Percentiles rank a stretch among this genome's conserved stretches.
phyloP scores from a whole-genome alignment of 1,140 invertebrate genomes.

The Rhagoletis pomonella region DNA sequence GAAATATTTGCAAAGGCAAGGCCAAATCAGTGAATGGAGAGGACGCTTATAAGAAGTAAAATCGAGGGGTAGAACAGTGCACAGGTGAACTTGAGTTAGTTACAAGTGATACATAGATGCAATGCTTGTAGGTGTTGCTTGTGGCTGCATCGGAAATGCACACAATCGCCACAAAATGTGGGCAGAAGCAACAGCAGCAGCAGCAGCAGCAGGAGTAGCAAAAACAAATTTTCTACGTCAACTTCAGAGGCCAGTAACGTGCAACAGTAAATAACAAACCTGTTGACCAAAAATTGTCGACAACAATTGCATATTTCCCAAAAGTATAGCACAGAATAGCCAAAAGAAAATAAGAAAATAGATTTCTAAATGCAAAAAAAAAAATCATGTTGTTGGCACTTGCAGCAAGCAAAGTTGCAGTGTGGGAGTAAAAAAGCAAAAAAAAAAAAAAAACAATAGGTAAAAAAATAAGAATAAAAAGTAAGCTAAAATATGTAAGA shows the following conservation, averaged over 20 bases:
- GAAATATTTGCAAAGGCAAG: neutral
- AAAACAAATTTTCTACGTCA: slow-evolving; percentile 16
- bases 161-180: slow-evolving; percentile 43
- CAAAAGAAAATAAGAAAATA: neutral
- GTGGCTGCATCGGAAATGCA: slow-evolving; percentile 36
- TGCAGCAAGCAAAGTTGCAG: neutral
- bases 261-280: slow-evolving; percentile 40
- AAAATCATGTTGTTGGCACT: slow-evolving; percentile 26
- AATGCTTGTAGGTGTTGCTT: slow-evolving; percentile 7
- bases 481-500: slow-evolving; percentile 4
- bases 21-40: neutral
- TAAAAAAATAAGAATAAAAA: slow-evolving; percentile 9
- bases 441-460: neutral
- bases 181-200: neutral
- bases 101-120: neutral
- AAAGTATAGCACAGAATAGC: neutral
- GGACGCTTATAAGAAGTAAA: no score
- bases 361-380: neutral
- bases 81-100: neutral
- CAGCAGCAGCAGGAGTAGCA: neutral
- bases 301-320: slow-evolving; percentile 41
- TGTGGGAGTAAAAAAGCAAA: neutral
- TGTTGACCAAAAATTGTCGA: slow-evolving; percentile 49
- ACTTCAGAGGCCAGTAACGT: neutral
- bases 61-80: no score